A percentile compares a stretch with the other conserved stretches of the same genome.
phyloP scores from a whole-genome alignment of 2,797 vertebrate species.

The Podarcis lilfordi region DNA sequence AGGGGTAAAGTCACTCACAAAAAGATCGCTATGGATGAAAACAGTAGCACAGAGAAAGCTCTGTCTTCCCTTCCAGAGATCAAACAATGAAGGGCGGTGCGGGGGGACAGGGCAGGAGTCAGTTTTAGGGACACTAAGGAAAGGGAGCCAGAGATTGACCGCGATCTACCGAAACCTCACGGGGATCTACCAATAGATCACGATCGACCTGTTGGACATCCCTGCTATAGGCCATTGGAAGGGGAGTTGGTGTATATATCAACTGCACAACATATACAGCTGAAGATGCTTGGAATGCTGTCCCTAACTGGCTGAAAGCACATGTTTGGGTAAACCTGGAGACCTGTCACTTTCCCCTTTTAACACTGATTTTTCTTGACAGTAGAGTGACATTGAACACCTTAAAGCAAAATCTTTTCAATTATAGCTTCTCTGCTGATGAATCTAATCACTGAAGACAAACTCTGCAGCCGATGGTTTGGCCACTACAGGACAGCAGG shows the following conservation, averaged over 20 bases:
- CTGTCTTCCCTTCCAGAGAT: too few relatives aligned
- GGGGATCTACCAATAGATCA: too few relatives aligned
- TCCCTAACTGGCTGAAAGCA: neutral
- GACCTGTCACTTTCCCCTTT: neutral
- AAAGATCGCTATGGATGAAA: too few relatives aligned
- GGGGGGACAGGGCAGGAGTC: too few relatives aligned
- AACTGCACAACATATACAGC: neutral
- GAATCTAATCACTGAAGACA: neutral
- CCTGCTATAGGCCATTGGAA: neutral
- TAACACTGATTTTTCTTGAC: conserved; percentile 46
- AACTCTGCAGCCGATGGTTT: neutral
- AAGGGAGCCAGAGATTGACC: too few relatives aligned
- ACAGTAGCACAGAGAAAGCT: too few relatives aligned
- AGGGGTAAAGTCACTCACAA: too few relatives aligned
- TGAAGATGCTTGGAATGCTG: conserved; percentile 1
- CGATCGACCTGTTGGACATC: too few relatives aligned
- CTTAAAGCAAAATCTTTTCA: conserved; percentile 36
- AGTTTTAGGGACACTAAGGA: too few relatives aligned
- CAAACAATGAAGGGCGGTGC: too few relatives aligned
- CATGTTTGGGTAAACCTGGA: neutral
- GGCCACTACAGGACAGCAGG: conserved; percentile 11
- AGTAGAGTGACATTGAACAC: neutral
- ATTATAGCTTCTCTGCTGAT: conserved; percentile 22
- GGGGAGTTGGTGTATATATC: neutral
- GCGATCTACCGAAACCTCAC: too few relatives aligned